Conservation (phyloP, 2,888 invertebrate species). For the Drosophila pseudotakahashii region DNA sequence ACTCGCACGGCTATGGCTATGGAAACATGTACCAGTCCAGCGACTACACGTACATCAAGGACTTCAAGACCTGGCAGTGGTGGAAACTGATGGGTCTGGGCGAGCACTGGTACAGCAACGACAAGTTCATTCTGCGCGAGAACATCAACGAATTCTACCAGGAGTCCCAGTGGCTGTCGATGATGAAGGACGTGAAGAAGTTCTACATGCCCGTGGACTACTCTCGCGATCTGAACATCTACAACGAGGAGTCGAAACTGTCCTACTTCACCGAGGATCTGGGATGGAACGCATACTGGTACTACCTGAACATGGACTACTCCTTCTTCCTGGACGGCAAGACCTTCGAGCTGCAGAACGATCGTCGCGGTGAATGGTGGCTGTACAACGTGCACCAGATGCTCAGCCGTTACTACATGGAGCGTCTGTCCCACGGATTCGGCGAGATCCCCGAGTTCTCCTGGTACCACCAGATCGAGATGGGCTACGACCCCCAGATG, state of each 20-base stretch:
- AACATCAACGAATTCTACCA: conserved; percentile 70
- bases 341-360: conserved; percentile 85
- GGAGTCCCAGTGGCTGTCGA: conserved; percentile 65
- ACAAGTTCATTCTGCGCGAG: conserved; percentile 74
- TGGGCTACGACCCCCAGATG: conserved; percentile 88
- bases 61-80: conserved; percentile 82
- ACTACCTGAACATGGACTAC: conserved; percentile 87
- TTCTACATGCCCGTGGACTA: conserved; percentile 86
- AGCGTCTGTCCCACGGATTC: conserved; percentile 89
- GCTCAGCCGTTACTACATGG: conserved; percentile 90
- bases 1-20: conserved; percentile 11
- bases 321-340: conserved; percentile 88
- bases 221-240: conserved; percentile 85
- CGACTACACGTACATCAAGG: conserved; percentile 74
- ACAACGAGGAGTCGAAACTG: conserved; percentile 86
- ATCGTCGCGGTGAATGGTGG: conserved; percentile 88
- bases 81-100: conserved; percentile 81
- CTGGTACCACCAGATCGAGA: conserved; percentile 85
- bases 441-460: conserved; percentile 88
- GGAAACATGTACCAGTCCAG: conserved; percentile 51
- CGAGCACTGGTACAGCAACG: conserved; percentile 71
- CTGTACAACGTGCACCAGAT: conserved; percentile 89
- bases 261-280: conserved; percentile 91
- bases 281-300: conserved; percentile 88
- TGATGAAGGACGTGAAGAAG: conserved; percentile 75